Evolutionary conservation across 2,797 vertebrate genomes (phyloP), one percentile per base, ranked within the genome.

Genomic region (Enteromius viviparus): DNA sequence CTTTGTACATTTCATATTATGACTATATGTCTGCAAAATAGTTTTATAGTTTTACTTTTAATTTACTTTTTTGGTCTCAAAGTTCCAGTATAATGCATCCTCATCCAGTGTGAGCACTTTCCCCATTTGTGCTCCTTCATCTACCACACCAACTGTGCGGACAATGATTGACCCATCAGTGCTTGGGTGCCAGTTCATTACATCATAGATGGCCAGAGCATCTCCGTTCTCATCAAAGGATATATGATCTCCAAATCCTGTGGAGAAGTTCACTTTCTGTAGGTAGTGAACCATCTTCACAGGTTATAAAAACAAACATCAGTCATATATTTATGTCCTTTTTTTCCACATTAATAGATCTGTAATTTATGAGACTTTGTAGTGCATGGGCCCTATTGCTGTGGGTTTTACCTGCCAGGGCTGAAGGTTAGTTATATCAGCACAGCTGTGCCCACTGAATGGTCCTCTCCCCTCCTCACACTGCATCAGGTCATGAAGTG

Each of bases 221-320:
- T 93, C 91, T 29, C 91, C 93, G 45, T 94, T 94, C 21, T 93
- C 80, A 84, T 94, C 93, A 88, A 94, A 94, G n/a, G 91, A 91
- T 23, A 93, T 91, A 32, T 87, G 80, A 66, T 93, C 92, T 21
- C 92, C 92, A 81, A 90, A 93, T 11, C 83, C 4, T 76, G 92
- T 94, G 19, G 91, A 91, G 71, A 92, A 94, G 82, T 91, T 90
- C 3, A 93, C 89, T 9, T 82, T 90, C 84, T 90, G 79, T 78
- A 93, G 79, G 53, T 92, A 94, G 85, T 90, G 74, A 17, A 91
- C 62, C 75, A 93, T 65, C 92, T 94, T 53, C 21, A 40, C 6
- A 76, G 7, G 9, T 71, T 70, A 6, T 15, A 26, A 74, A 40
- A 75, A 32, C 8, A 60, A 45, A 55, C 26, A 60, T 77, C 3